phyloP scores from a whole-genome alignment of 2,888 invertebrate genomes.

The Hypercompe scribonia region DNA sequence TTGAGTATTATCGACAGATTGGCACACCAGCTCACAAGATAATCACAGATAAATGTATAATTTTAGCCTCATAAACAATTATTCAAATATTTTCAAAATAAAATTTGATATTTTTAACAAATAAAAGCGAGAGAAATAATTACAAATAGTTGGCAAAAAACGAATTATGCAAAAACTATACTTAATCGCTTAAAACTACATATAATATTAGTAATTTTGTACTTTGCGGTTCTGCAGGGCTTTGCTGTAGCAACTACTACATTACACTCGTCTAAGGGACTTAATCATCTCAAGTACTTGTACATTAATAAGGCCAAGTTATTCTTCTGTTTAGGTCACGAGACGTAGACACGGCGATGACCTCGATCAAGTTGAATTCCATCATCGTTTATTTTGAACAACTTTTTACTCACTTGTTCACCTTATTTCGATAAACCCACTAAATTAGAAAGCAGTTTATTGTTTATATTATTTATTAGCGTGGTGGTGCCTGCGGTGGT shows the following conservation, averaged over 20 bases:
- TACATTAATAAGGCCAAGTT: conserved; percentile 74
- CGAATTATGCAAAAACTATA: conserved; percentile 23
- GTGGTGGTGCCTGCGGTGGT: conserved; percentile 87
- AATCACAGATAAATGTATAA: conserved; percentile 60
- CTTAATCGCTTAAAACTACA: conserved; percentile 41
- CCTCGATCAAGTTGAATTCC: conserved; percentile 81
- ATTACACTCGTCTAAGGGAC: conserved; percentile 52
- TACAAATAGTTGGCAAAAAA: conserved; percentile 19
- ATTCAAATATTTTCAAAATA: conserved; percentile 33
- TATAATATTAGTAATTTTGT: conserved; percentile 66
- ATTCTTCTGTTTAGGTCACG: conserved; percentile 78
- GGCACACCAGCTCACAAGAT: conserved; percentile 53
- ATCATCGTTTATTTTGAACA: conserved; percentile 60
- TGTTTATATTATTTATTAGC: conserved; percentile 57
- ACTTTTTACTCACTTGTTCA: conserved; percentile 66
- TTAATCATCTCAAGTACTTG: conserved; percentile 60
- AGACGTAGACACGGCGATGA: conserved; percentile 68
- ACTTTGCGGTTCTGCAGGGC: conserved; percentile 65
- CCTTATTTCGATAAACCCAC: conserved; percentile 56
- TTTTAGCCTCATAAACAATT: conserved; percentile 58
- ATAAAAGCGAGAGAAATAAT: conserved; percentile 33
- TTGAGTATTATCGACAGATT: conserved; percentile 2
- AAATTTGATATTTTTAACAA: conserved; percentile 27
- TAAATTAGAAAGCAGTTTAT: conserved; percentile 44
- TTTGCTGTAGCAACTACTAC: conserved; percentile 54